Evolutionary conservation across 2,797 vertebrate genomes (phyloP).

Genomic region (Petrocephalus schoutedeni): DNA sequence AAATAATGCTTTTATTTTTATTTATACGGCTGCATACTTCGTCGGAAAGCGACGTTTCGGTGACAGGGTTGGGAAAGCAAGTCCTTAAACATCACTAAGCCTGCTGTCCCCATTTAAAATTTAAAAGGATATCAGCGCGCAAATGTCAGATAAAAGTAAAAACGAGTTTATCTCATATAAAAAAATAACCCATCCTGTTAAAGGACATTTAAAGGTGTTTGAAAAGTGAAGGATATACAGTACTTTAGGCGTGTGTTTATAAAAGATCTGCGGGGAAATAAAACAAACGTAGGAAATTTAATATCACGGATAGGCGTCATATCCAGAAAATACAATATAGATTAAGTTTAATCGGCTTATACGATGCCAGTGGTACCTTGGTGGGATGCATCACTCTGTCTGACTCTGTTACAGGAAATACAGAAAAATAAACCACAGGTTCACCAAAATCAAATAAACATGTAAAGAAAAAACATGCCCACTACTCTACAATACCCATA

Average conservation of each 20-base stretch:
- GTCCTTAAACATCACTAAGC: neutral
- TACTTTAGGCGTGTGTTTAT: neutral
- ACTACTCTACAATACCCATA: neutral
- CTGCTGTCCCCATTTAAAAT: neutral
- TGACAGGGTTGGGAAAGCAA: neutral
- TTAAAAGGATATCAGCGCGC: neutral
- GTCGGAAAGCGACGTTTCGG: neutral
- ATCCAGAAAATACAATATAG: conserved; percentile 24
- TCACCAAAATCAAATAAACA: neutral
- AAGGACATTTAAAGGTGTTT: neutral
- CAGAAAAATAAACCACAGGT: neutral
- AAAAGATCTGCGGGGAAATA: neutral
- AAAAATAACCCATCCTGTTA: neutral
- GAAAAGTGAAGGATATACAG: neutral
- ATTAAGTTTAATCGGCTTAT: conserved; percentile 17
- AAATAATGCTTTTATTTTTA: neutral
- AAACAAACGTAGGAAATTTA: conserved; percentile 19
- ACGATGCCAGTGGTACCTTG: conserved; percentile 25
- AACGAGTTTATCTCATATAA: neutral
- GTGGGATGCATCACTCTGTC: neutral
- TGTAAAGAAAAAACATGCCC: neutral
- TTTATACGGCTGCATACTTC: neutral
- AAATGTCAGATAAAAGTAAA: neutral
- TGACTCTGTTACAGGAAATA: neutral
- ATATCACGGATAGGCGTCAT: conserved; percentile 20